Percentiles rank a stretch among this genome's conserved stretches.
Evolutionary conservation across 2,888 invertebrate species (phyloP).

Genomic region (Drosophila mimica): DNA sequence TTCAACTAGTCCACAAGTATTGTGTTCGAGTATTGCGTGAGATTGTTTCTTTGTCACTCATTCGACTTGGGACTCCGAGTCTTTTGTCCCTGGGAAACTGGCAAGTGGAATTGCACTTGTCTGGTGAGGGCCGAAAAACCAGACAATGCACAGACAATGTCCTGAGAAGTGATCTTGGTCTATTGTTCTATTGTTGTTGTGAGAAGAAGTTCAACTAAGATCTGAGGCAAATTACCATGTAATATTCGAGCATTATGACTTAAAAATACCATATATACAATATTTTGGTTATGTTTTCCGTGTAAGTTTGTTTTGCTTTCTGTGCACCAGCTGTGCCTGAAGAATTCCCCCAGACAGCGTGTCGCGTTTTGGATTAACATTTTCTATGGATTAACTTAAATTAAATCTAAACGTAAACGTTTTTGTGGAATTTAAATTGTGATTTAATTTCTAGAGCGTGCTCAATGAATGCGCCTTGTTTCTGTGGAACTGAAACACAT

Average conservation of each 20-base stretch:
- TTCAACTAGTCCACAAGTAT: background rate
- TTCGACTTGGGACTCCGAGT: background rate
- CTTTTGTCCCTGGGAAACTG: slow-evolving; percentile 47
- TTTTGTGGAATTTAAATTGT: slow-evolving; percentile 2
- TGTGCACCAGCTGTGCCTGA: slow-evolving; percentile 23
- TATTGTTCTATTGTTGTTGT: slow-evolving; percentile 34
- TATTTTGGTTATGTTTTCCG: slow-evolving; percentile 46
- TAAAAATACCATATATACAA: slow-evolving; percentile 21
- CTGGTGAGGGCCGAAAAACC: slow-evolving; percentile 9
- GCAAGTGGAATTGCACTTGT: slow-evolving; percentile 38
- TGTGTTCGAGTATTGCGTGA: slow-evolving; percentile 54
- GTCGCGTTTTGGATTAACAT: slow-evolving; percentile 37
- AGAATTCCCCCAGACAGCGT: slow-evolving; percentile 40
- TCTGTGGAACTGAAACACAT: slow-evolving; percentile 34
- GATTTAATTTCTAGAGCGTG: slow-evolving; percentile 16
- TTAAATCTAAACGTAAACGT: background rate
- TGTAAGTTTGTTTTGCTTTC: slow-evolving; percentile 40
- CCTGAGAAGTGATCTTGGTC: slow-evolving; percentile 23
- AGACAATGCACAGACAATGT: slow-evolving; percentile 14
- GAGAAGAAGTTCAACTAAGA: slow-evolving; percentile 9
- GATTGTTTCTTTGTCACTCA: slow-evolving; percentile 50
- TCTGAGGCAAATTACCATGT: slow-evolving; percentile 73
- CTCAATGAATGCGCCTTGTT: slow-evolving; percentile 23
- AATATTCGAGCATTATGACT: slow-evolving; percentile 58
- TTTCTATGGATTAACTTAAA: slow-evolving; percentile 22